Evolutionary conservation across 2,113 vertebrate genomes (phyloP), one percentile per base, ranked within the genome.

Genomic region (Zapus hudsonius): DNA sequence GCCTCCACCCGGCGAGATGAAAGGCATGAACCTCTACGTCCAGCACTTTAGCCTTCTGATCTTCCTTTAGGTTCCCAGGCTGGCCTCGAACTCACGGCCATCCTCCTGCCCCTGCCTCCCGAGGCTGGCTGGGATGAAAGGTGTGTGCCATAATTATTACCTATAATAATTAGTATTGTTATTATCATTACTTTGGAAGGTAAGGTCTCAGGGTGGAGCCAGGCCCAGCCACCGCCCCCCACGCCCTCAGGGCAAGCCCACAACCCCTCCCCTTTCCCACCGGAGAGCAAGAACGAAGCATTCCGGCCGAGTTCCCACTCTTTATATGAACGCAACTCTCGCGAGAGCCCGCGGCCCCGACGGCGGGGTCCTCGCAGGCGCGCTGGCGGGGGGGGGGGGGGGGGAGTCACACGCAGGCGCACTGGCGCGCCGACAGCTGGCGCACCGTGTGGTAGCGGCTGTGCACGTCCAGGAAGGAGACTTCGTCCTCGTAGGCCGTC

Each of bases 391-490:
- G 89, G 27, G 64, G 33, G 33, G 4, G 33, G 33, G 82, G n/a
- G 1, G n/a, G 79, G 95, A 25, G 97, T 99, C 99, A 99, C 97
- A 99, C 98, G 6, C 99, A 99, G 93, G 99, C 98, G 0, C 99
- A 99, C 95, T 98, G 98, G 96, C 98, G 99, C 78, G 99, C 99
- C 0, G 99, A 99, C 76, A 99, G 98, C 67, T 99, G 98, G 44
- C 98, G 98, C 95, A 99, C 98, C 0, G 98, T 99, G 97, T 99
- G 98, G 96, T 99, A 99, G 42, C 97, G 98, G 92, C 98, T 98
- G 63, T 98, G 98, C 92, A 98, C 96, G 63, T 99, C 99, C 97
- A 99, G 87, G 97, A 99, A 99, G 73, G 99, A 99, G 85, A 99
- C 98, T 23, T 98, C 98, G 16, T 99, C 98, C 3, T 99, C 99